Evolutionary conservation across 2,797 vertebrate genomes (phyloP).

Genomic region (Rhabdophis nuchalis): DNA sequence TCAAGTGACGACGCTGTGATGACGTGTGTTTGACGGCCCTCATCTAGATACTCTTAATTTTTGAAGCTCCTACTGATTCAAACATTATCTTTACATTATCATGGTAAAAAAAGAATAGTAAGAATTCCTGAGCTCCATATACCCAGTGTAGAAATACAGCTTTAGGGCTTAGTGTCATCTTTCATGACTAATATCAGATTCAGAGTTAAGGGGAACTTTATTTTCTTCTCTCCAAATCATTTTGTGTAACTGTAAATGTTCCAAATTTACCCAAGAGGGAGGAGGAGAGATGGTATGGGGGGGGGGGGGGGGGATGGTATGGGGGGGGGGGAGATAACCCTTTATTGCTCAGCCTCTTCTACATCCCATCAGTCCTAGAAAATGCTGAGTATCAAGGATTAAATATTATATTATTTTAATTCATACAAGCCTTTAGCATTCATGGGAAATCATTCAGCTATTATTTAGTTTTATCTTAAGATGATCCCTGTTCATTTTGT

Average conservation of each 20-base stretch:
- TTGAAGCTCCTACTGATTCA: neutral
- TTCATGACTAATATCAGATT: neutral
- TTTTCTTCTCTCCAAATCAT: neutral
- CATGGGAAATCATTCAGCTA: neutral
- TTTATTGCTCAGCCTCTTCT: neutral
- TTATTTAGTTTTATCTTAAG: neutral
- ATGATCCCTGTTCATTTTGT: neutral
- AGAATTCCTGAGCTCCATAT: neutral
- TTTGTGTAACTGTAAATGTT: neutral
- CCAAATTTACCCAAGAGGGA: neutral
- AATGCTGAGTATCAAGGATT: too few species aligned
- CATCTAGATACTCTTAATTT: neutral
- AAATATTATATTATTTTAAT: neutral
- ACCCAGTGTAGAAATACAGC: neutral
- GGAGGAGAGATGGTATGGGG: too few species aligned
- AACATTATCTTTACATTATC: neutral
- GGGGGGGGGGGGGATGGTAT: too few species aligned
- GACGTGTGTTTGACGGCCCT: too few species aligned
- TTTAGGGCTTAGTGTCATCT: constrained; percentile 1
- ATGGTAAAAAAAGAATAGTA: neutral
- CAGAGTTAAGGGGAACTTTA: neutral
- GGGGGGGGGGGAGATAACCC: too few species aligned
- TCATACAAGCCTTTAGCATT: neutral
- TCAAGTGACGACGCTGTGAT: too few species aligned
- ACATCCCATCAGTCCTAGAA: neutral